Conservation (phyloP, 2,113 vertebrate genomes). For the Plectropomus leopardus region DNA sequence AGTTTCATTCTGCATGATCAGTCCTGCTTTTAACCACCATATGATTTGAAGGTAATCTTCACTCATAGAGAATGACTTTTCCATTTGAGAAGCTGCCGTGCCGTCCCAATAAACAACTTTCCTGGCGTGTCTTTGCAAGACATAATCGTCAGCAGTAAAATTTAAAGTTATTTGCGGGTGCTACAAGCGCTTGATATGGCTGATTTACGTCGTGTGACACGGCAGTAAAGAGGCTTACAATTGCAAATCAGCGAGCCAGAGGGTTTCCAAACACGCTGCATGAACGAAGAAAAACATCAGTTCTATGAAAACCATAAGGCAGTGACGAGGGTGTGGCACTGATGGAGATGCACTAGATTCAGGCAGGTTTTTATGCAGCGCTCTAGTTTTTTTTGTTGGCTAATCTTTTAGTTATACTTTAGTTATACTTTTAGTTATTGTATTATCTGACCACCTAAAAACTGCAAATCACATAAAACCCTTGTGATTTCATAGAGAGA, state of each 20-base stretch:
- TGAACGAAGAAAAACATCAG: neutral
- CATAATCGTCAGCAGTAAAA: neutral
- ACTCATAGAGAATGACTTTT: neutral
- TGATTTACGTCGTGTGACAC: neutral
- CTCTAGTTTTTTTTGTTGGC: no score
- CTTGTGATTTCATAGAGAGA: neutral
- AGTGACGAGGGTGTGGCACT: constrained; percentile 4
- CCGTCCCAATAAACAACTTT: neutral
- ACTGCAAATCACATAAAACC: neutral
- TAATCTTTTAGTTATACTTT: neutral
- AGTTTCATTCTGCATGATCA: constrained; percentile 23
- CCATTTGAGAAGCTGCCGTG: neutral
- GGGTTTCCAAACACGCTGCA: neutral
- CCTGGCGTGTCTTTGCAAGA: neutral
- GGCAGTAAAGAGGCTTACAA: neutral
- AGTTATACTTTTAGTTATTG: no score
- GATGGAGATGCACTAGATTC: neutral
- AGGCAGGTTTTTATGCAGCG: neutral
- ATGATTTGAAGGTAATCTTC: constrained; percentile 6
- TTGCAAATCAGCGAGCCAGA: neutral
- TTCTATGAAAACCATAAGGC: neutral
- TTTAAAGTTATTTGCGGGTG: neutral
- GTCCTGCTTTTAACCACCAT: constrained; percentile 22
- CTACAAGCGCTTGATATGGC: neutral
- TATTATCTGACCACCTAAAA: no score